These are phyloP conservation scores for Eucidaris tribuloides DNA, from an alignment of 35 echinoderm and acorn worm species.

Conservation along the genomic window DNA sequence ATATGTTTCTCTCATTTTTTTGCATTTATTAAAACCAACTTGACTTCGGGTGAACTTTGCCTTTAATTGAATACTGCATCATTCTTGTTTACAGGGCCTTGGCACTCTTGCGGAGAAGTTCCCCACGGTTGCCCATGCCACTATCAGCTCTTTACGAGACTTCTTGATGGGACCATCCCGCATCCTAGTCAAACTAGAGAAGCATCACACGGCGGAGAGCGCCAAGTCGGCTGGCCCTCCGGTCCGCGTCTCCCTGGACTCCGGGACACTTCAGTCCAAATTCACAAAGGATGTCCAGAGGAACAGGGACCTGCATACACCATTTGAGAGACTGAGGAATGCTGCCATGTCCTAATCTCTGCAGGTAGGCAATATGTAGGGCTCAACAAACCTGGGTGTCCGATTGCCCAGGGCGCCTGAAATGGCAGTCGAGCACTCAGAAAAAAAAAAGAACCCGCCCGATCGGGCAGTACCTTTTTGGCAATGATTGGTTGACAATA, in stretches of 20 bases:
- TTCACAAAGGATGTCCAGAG: no score
- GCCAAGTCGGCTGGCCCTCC: background rate
- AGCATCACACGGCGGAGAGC: constrained; percentile 28
- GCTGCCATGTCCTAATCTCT: constrained; percentile 85
- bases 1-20: no score
- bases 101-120: constrained; percentile 93
- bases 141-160: constrained; percentile 64
- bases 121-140: constrained; percentile 53
- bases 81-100: constrained; percentile 65
- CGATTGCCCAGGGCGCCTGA: no score
- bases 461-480: no score
- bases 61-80: no score
- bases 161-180: constrained; percentile 75
- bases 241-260: background rate
- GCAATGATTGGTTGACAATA: no score
- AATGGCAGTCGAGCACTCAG: no score
- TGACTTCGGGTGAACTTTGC: no score
- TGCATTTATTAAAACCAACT: no score
- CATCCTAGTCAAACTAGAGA: constrained; percentile 67
- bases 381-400: no score
- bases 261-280: background rate
- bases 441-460: no score
- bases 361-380: constrained; percentile 86
- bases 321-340: constrained; percentile 79
- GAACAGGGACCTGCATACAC: no score